These are phyloP conservation scores for Distichodus sexfasciatus DNA, from an alignment of 2,797 vertebrate genomes.

Conservation along the genomic window DNA sequence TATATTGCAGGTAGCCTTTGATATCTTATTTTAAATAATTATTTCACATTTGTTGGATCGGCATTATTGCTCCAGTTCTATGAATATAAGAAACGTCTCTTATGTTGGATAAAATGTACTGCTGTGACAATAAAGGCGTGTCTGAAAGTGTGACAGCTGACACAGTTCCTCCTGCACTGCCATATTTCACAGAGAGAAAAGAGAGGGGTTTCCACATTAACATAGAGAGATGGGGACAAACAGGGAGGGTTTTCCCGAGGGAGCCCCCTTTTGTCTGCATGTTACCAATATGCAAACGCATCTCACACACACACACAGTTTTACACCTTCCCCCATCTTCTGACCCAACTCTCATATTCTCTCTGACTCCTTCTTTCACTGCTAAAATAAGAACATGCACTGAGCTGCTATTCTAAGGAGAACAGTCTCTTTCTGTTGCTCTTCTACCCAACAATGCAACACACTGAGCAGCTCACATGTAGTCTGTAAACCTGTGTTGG, in stretches of 20 bases:
- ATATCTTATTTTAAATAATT: conserved; percentile 3
- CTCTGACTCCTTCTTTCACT: conserved; percentile 9
- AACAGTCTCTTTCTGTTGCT: neutral
- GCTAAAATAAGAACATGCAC: conserved; percentile 32
- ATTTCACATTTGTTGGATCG: neutral
- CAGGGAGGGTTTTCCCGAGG: conserved; percentile 46
- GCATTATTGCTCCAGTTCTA: neutral
- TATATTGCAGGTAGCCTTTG: neutral
- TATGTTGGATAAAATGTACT: conserved; percentile 20
- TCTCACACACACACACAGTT: conserved; percentile 19
- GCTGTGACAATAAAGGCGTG: conserved; percentile 25
- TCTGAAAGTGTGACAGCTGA: conserved; percentile 11
- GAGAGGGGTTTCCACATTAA: conserved; percentile 36
- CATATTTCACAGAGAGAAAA: conserved; percentile 8
- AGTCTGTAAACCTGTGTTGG: too few relatives aligned
- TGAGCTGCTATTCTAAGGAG: conserved; percentile 8
- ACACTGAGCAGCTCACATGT: too few relatives aligned
- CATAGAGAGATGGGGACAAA: conserved; percentile 38
- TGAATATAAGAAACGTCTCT: neutral
- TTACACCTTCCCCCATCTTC: conserved; percentile 41
- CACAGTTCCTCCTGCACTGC: conserved; percentile 3
- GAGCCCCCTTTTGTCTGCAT: conserved; percentile 55
- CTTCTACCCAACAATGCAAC: too few relatives aligned
- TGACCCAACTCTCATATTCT: conserved; percentile 34
- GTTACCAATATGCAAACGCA: conserved; percentile 47